phyloP scores from a whole-genome alignment of 2,888 invertebrate species.

The Trichacis sp. region DNA sequence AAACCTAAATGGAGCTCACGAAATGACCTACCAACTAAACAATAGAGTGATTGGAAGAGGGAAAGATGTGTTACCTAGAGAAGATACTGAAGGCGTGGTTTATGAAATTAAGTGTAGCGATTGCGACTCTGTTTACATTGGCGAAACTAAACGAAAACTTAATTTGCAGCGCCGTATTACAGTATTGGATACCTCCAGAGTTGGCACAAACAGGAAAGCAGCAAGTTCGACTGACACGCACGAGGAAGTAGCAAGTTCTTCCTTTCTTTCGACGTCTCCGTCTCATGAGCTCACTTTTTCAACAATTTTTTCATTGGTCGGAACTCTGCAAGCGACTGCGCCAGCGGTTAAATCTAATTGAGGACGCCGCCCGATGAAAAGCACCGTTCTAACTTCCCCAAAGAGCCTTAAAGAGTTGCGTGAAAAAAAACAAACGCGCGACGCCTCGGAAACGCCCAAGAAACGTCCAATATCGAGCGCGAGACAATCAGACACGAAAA shows the following conservation, averaged over 20 bases:
- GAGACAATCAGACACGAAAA: background rate
- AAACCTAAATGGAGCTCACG: too few relatives aligned
- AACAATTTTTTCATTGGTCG: background rate
- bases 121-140: background rate
- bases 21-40: too few relatives aligned
- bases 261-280: background rate
- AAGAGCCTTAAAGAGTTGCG: slow-evolving; percentile 1
- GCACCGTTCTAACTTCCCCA: slow-evolving; percentile 6
- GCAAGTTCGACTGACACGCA: background rate
- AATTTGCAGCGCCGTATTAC: background rate
- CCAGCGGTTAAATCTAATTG: slow-evolving; percentile 9
- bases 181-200: background rate
- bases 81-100: too few relatives aligned
- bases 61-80: too few relatives aligned
- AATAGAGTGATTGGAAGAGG: too few relatives aligned
- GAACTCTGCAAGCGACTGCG: background rate
- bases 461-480: slow-evolving; percentile 1
- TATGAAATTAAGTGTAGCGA: too few relatives aligned
- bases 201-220: background rate
- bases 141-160: background rate
- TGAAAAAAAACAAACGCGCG: slow-evolving; percentile 2
- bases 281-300: slow-evolving; percentile 5
- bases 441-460: background rate
- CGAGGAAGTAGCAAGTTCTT: background rate
- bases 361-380: slow-evolving; percentile 1